phyloP scores from a whole-genome alignment of 2,113 vertebrate species.

The Notechis scutatus region DNA sequence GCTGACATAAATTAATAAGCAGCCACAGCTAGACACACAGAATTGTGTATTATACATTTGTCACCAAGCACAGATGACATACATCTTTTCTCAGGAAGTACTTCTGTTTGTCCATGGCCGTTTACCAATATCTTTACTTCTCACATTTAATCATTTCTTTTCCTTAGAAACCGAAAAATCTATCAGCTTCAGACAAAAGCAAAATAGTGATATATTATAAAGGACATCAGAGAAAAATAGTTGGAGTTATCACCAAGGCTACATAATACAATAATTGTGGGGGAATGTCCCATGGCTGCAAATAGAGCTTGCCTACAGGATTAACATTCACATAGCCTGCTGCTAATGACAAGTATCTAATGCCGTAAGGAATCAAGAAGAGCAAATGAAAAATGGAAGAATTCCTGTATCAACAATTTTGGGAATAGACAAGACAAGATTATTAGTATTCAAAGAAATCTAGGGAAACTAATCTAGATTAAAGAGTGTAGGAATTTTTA shows the following conservation, averaged over 20 bases:
- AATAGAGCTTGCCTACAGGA: background rate
- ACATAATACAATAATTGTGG: background rate
- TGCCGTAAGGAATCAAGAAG: background rate
- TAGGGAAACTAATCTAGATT: background rate
- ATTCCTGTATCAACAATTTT: background rate
- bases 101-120: background rate
- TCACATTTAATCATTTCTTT: background rate
- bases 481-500: background rate
- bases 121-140: background rate
- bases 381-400: background rate
- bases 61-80: background rate
- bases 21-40: background rate
- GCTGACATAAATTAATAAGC: slow-evolving; percentile 3
- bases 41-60: background rate
- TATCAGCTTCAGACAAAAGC: background rate
- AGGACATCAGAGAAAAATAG: background rate
- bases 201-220: background rate
- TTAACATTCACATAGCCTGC: background rate
- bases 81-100: background rate
- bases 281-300: background rate
- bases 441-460: background rate
- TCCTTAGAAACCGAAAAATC: background rate
- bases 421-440: background rate
- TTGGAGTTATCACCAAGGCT: background rate
- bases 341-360: background rate